Evolutionary conservation across 2,113 vertebrate species (phyloP), one percentile per base, ranked within the genome.

Genomic region (Ciconia stormi): DNA sequence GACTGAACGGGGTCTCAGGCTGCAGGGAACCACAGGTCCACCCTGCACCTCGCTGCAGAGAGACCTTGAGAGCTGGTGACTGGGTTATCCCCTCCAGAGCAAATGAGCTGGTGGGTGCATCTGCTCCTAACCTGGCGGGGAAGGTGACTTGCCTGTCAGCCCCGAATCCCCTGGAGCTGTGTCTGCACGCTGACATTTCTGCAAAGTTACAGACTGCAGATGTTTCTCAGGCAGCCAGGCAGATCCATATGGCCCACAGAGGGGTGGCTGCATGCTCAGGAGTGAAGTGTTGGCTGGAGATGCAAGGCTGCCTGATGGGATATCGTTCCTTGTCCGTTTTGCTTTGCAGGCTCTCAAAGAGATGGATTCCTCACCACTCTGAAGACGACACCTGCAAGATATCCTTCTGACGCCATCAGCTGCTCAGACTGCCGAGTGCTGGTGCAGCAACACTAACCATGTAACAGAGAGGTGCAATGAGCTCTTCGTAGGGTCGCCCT

Each of bases 381-480:
- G 96, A 99, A 99, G 93, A 98, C 99, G 61, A 99, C 99, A 47
- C 99, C 99, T 80, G 99, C 99, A 3, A 99, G 99, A 99, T 99
- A 99, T 99, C 99, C 99, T 99, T 99, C 97, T 89, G 89, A 22
- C 82, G 87, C 56, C 71, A 18, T 32, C 34, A 6, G 47, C 88
- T 58, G 72, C 89, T 52, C 5, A 0, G 53, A 4, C 55, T 26
- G 72, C 23, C 14, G 21, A 36, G 90, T 32, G 0, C 62, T 27
- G 67, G 56, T 23, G 79, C 69, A 65, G 74, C 34, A 11, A 6
- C 1, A 0, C 25, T 22, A 1, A 11, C 13, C 5, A 6, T 47
- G 63, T 62, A 12, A 13, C 56, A 19, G 7, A 19, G 7, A 40
- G n/a, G 36, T 13, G 21, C 23, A 40, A 11, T 2, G 36, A 77